phyloP scores from a whole-genome alignment of 2,797 vertebrate species.

The Thamnophis elegans region DNA sequence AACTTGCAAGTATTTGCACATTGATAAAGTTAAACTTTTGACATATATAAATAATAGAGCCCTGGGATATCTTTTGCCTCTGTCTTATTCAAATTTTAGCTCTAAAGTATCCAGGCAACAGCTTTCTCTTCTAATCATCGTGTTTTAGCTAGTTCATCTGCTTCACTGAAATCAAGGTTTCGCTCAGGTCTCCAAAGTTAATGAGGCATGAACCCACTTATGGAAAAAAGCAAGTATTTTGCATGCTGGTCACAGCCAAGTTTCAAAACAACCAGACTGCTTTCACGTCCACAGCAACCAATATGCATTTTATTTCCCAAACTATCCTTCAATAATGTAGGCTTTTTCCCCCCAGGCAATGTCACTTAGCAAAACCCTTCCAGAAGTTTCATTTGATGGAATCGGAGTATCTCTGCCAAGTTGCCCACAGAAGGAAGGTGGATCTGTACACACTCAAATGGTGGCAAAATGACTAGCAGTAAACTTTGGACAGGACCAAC shows the following conservation, averaged over 20 bases:
- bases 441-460: background rate
- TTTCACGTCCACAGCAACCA: slow-evolving; percentile 63
- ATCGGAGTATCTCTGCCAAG: background rate
- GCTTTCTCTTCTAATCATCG: background rate
- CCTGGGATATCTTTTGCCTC: background rate
- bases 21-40: background rate
- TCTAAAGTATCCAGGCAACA: slow-evolving; percentile 55
- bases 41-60: background rate
- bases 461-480: background rate
- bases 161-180: slow-evolving; percentile 50
- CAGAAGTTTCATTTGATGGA: background rate
- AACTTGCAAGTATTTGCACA: background rate
- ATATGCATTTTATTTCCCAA: slow-evolving; percentile 50
- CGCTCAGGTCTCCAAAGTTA: slow-evolving; percentile 62
- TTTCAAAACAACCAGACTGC: slow-evolving; percentile 64
- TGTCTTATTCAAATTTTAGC: slow-evolving; percentile 43
- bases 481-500: background rate
- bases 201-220: slow-evolving; percentile 63
- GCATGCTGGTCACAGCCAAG: slow-evolving; percentile 67
- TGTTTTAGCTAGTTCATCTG: slow-evolving; percentile 58
- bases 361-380: slow-evolving; percentile 22
- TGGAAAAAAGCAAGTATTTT: slow-evolving; percentile 50
- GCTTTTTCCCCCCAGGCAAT: slow-evolving; percentile 29
- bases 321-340: slow-evolving; percentile 33
- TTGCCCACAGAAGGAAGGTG: background rate